Evolutionary conservation across 2,797 vertebrate genomes (phyloP).

Genomic region (Ibycter americanus): DNA sequence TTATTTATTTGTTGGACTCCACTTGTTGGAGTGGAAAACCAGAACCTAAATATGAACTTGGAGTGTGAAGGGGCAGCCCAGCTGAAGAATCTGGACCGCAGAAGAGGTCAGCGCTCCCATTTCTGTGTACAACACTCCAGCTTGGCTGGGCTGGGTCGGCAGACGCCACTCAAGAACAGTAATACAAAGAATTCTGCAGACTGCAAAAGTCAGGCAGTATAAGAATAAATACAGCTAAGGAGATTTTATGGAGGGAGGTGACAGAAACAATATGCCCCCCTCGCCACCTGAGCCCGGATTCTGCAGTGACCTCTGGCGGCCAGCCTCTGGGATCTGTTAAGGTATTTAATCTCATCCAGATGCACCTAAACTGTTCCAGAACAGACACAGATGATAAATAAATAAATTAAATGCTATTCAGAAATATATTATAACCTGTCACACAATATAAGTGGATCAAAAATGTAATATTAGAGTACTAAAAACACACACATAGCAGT

Average conservation of each 20-base stretch:
- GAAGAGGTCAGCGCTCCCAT: constrained; percentile 27
- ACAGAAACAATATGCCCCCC: constrained; percentile 40
- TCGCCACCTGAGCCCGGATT: constrained; percentile 74
- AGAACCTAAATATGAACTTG: not conserved
- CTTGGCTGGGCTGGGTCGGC: not conserved
- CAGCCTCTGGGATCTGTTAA: constrained; percentile 51
- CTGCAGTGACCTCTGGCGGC: constrained; percentile 81
- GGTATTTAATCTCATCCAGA: constrained; percentile 62
- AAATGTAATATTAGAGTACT: constrained; percentile 64
- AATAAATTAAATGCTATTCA: constrained; percentile 68
- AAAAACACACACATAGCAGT: constrained; percentile 69
- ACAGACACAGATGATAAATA: constrained; percentile 61
- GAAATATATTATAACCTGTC: constrained; percentile 61
- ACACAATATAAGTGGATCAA: constrained; percentile 46
- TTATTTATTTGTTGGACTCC: not conserved
- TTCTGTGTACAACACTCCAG: not conserved
- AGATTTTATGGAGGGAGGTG: constrained; percentile 58
- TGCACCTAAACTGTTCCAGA: constrained; percentile 4
- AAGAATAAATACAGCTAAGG: constrained; percentile 18
- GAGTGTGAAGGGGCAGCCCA: not conserved
- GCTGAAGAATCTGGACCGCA: constrained; percentile 2
- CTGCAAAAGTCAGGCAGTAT: not conserved
- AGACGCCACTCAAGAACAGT: not conserved
- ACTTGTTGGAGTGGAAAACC: constrained; percentile 19
- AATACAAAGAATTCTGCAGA: constrained; percentile 1